phyloP scores from a whole-genome alignment of 2,888 invertebrate genomes.

The Diaperis boleti region DNA sequence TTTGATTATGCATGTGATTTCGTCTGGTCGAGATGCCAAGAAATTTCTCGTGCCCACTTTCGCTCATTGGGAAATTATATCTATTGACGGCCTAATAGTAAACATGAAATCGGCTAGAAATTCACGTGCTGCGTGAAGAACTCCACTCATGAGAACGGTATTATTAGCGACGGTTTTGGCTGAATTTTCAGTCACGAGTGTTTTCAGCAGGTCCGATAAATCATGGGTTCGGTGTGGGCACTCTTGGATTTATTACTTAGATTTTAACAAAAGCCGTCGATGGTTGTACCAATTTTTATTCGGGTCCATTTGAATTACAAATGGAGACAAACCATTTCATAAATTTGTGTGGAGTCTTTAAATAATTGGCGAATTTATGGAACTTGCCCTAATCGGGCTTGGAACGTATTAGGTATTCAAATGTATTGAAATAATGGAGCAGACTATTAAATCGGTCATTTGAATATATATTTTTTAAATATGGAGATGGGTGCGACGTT shows the following conservation, averaged over 20 bases:
- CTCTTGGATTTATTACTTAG: slow-evolving; percentile 12
- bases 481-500: no score
- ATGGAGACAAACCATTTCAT: slow-evolving; percentile 8
- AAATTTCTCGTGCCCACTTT: slow-evolving; percentile 34
- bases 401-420: no score
- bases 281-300: slow-evolving; percentile 5
- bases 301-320: slow-evolving; percentile 22
- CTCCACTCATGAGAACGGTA: slow-evolving; percentile 23
- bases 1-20: slow-evolving; percentile 21
- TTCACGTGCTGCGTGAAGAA: slow-evolving; percentile 31
- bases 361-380: slow-evolving; percentile 2
- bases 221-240: not conserved
- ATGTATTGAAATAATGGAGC: no score
- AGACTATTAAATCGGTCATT: no score
- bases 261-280: slow-evolving; percentile 5
- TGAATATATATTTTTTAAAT: no score
- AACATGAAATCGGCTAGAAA: slow-evolving; percentile 13
- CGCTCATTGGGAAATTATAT: slow-evolving; percentile 3
- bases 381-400: not conserved
- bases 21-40: slow-evolving; percentile 19
- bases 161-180: slow-evolving; percentile 21
- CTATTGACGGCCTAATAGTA: slow-evolving; percentile 22
- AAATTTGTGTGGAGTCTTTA: not conserved
- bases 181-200: slow-evolving; percentile 24
- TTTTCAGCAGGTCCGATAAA: slow-evolving; percentile 8